Percentiles rank a stretch among this genome's conserved stretches.
Evolutionary conservation across 2,113 vertebrate species (phyloP).

Genomic region (Lophochroa leadbeateri): DNA sequence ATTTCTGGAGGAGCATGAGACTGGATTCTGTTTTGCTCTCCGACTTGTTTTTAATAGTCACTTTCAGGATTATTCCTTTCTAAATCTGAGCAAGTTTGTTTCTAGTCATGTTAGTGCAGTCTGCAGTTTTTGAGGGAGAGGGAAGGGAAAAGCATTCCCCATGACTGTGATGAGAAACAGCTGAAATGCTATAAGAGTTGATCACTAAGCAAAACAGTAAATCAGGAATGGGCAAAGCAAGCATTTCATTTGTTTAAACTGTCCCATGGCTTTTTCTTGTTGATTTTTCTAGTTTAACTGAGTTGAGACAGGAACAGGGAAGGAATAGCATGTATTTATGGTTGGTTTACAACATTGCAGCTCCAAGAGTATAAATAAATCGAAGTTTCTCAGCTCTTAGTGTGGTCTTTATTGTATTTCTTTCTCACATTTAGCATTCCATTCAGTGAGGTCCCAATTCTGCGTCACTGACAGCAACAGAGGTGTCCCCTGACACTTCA

Average conservation of each 20-base stretch:
- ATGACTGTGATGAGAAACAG: background rate
- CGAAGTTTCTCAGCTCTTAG: background rate
- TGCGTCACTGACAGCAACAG: background rate
- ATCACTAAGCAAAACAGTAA: constrained; percentile 19
- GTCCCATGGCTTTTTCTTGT: constrained; percentile 1
- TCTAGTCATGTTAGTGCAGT: background rate
- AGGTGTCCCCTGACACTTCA: background rate
- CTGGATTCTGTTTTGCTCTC: background rate
- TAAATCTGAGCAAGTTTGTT: background rate
- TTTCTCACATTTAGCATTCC: background rate
- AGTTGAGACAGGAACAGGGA: constrained; percentile 1
- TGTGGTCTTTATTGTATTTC: background rate
- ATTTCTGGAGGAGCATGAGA: background rate
- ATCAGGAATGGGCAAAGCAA: background rate
- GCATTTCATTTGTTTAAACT: constrained; percentile 29
- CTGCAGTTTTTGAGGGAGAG: background rate
- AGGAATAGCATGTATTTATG: background rate
- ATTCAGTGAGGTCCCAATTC: background rate
- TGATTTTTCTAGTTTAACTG: constrained; percentile 42
- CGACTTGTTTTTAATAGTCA: background rate
- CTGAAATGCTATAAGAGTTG: constrained; percentile 26
- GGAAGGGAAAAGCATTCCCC: background rate
- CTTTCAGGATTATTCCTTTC: background rate
- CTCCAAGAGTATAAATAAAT: background rate
- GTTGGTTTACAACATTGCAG: background rate